Evolutionary conservation across 2,888 invertebrate species (phyloP), one percentile per base, ranked within the genome.

Genomic region (Tuta absoluta): DNA sequence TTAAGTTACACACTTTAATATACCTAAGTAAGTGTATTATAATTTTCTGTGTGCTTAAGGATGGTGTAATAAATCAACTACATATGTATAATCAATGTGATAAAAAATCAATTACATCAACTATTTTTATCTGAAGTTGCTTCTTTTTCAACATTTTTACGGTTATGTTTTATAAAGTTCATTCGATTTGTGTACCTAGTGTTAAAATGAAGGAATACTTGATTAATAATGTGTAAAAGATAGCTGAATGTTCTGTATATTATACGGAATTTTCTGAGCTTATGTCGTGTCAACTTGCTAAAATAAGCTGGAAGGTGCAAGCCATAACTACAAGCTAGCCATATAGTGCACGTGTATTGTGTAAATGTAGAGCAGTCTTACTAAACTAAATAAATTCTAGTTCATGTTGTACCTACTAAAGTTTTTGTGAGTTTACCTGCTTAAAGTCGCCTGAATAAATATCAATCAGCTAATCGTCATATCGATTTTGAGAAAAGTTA

Each of bases 31-130:
- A 33, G 4, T 33, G 10, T 33, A 33, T 33, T 33, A 33, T n/a
- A n/a, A n/a, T 33, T 33, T 33, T 33, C 8, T 33, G 33, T 8
- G 33, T 33, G 33, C 10, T 28, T 28, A 28, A 33, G 4, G 8
- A 33, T 33, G 33, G 81, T 82, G 79, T 82, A 74, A n/a, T n/a
- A n/a, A n/a, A n/a, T n/a, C n/a, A n/a, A n/a, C n/a, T n/a, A n/a
- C n/a, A n/a, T n/a, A n/a, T n/a, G n/a, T 72, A 68, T 85, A 81
- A 83, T 83, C 75, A 82, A 84, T 85, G 86, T 86, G 86, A 86
- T 86, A 85, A 77, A 77, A 75, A 75, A 75, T 74, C 67, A 66
- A 74, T 79, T 80, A 84, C 84, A 84, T 82, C 80, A 21, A 53
- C 24, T 7, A 28, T 7, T 4, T 28, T 33, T 56, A 53, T 11